phyloP scores from a whole-genome alignment of 1,140 invertebrate species.

The Brachionus koreanus region DNA sequence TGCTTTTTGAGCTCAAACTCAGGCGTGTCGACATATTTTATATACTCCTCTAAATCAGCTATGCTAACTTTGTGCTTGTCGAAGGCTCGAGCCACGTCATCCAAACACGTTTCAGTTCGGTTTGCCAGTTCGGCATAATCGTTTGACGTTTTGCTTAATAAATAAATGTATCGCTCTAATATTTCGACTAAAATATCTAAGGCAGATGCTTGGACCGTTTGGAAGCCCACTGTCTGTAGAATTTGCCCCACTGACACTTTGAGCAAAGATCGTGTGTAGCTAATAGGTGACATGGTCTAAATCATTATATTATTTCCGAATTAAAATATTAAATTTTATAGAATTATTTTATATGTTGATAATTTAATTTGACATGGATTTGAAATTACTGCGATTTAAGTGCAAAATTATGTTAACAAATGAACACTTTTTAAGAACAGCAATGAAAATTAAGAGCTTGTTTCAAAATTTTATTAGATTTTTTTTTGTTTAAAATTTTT shows the following conservation, averaged over 20 bases:
- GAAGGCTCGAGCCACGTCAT: conserved; percentile 18
- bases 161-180: conserved; percentile 17
- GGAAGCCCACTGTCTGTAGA: conserved; percentile 27
- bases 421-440: not conserved
- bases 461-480: too few species aligned
- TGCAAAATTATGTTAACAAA: not conserved
- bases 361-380: conserved; percentile 3
- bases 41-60: not conserved
- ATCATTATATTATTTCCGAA: conserved; percentile 1
- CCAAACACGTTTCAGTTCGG: conserved; percentile 11
- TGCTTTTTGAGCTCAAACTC: conserved; percentile 9
- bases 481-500: too few species aligned
- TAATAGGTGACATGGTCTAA: conserved; percentile 15
- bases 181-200: conserved; percentile 39
- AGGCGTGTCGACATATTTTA: conserved; percentile 35
- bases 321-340: not conserved
- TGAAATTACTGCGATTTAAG: not conserved
- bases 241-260: conserved; percentile 23
- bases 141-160: conserved; percentile 4
- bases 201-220: conserved; percentile 15
- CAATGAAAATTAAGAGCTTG: too few species aligned
- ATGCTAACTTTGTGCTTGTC: conserved; percentile 15
- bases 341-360: not conserved
- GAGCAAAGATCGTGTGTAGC: conserved; percentile 20
- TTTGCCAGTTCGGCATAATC: conserved; percentile 29